phyloP scores from a whole-genome alignment of 1,140 invertebrate genomes.

The Holotrichia oblita region DNA sequence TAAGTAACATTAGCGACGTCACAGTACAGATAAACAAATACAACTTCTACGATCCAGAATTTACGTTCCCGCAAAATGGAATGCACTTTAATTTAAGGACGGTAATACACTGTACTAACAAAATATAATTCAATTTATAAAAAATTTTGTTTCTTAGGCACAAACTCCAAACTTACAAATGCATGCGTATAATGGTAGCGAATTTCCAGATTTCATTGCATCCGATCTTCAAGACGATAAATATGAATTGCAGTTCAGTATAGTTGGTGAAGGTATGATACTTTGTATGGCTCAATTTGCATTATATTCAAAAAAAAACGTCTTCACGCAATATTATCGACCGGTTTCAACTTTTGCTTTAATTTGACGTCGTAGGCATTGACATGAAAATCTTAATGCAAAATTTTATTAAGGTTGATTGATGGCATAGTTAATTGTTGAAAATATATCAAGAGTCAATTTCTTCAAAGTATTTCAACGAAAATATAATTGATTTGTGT shows the following conservation, averaged over 20 bases:
- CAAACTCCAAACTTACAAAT: background rate
- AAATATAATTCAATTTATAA: background rate
- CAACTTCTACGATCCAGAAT: slow-evolving; percentile 10
- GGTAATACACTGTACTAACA: background rate
- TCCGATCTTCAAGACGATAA: slow-evolving; percentile 19
- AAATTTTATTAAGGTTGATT: no score
- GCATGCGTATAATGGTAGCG: background rate
- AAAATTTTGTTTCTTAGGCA: background rate
- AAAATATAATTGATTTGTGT: no score
- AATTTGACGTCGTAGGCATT: no score
- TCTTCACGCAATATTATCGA: no score
- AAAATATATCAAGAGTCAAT: no score
- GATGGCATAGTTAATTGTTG: no score
- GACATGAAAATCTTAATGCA: no score
- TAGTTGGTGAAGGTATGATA: no score
- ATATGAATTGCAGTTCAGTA: background rate
- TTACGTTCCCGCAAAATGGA: background rate
- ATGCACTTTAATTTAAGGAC: background rate
- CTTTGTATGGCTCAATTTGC: no score
- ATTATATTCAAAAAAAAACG: no score
- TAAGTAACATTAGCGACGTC: background rate
- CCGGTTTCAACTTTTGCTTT: no score
- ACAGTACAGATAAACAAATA: slow-evolving; percentile 31
- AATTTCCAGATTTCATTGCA: background rate
- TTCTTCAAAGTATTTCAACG: no score